Conservation (phyloP, 2,797 vertebrate species). For the Characodon lateralis region DNA sequence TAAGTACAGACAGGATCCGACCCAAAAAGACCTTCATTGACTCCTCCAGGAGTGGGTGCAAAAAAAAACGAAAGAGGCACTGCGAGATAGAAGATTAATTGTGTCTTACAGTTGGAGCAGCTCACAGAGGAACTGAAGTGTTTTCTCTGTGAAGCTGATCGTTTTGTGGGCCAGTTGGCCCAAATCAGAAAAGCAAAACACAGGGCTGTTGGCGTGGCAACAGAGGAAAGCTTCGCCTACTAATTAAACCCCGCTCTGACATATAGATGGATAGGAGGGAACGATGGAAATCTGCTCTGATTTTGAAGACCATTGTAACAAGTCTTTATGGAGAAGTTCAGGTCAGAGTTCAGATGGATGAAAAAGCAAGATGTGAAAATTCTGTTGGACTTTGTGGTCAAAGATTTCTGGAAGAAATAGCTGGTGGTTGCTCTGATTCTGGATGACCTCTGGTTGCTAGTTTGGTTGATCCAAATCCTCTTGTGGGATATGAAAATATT, state of each 20-base stretch:
- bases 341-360: slow-evolving; percentile 15
- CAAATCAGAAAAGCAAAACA: slow-evolving; percentile 66
- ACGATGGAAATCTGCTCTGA: slow-evolving; percentile 32
- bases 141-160: slow-evolving; percentile 38
- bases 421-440: slow-evolving; percentile 13
- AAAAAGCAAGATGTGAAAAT: slow-evolving; percentile 5
- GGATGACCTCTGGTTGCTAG: slow-evolving; percentile 13
- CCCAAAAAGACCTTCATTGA: slow-evolving; percentile 46
- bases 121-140: slow-evolving; percentile 48
- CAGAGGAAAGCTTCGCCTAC: slow-evolving; percentile 68
- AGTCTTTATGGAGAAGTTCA: not conserved
- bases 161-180: slow-evolving; percentile 70
- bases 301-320: slow-evolving; percentile 6
- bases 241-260: slow-evolving; percentile 44
- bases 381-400: slow-evolving; percentile 26
- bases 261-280: slow-evolving; percentile 36
- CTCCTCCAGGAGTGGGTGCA: slow-evolving; percentile 20
- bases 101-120: slow-evolving; percentile 59
- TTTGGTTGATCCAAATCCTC: slow-evolving; percentile 27
- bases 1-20: slow-evolving; percentile 43
- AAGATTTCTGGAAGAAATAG: slow-evolving; percentile 17
- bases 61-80: slow-evolving; percentile 17
- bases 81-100: slow-evolving; percentile 45
- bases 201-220: slow-evolving; percentile 67
- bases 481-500: slow-evolving; percentile 41